Percentiles rank a stretch among this genome's conserved stretches.
Conservation (phyloP, 2,113 vertebrate genomes). For the Herpetotheres cachinnans region DNA sequence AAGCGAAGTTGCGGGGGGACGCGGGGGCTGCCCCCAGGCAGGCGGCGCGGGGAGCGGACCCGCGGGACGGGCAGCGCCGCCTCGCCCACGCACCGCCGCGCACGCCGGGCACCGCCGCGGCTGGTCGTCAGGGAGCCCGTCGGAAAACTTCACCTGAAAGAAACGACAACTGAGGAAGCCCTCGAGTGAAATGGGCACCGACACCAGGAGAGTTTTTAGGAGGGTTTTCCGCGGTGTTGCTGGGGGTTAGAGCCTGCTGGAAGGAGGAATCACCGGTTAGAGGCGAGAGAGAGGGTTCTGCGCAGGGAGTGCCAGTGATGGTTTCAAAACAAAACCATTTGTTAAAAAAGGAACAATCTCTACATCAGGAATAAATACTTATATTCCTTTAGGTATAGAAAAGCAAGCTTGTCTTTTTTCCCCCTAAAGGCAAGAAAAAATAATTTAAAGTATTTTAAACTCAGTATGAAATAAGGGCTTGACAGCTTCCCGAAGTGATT, state of each 20-base stretch:
- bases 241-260: not conserved
- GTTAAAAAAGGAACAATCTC: not conserved
- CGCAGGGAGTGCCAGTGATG: not conserved
- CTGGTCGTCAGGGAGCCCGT: not conserved
- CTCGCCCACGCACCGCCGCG: not conserved
- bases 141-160: not conserved
- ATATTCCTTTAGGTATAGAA: not conserved
- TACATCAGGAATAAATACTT: not conserved
- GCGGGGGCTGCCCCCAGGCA: not conserved
- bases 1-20: not conserved
- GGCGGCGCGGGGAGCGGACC: not conserved
- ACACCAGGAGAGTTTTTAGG: not conserved
- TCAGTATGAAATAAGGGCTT: not conserved
- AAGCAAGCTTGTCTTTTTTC: not conserved
- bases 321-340: not conserved
- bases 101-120: not conserved
- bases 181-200: not conserved
- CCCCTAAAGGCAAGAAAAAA: not conserved
- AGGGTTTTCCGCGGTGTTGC: not conserved
- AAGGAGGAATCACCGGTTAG: not conserved
- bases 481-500: not conserved
- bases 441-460: not conserved
- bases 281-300: not conserved
- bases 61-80: not conserved
- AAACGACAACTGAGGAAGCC: not conserved